phyloP scores from a whole-genome alignment of 2,797 vertebrate genomes.

The Pseudocheirus occidentalis region DNA sequence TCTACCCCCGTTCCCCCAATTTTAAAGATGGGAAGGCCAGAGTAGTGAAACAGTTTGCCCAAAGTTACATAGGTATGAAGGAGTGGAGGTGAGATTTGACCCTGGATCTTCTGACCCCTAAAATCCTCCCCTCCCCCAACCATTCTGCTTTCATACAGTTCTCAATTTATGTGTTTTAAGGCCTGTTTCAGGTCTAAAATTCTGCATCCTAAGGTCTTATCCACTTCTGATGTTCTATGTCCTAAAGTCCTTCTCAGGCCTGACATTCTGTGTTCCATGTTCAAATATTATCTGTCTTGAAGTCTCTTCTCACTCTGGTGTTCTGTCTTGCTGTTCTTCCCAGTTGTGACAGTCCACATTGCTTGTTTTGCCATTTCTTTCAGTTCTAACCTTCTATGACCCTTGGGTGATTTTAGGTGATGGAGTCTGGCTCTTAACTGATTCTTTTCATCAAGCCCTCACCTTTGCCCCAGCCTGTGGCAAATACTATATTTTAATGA shows the following conservation, averaged over 20 bases:
- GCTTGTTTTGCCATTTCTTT: background rate
- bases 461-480: background rate
- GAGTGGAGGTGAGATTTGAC: background rate
- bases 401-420: background rate
- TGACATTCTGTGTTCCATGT: background rate
- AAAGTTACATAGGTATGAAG: background rate
- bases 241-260: background rate
- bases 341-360: background rate
- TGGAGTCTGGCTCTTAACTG: background rate
- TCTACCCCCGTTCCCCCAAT: background rate
- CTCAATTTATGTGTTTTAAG: background rate
- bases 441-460: background rate
- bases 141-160: background rate
- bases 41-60: background rate
- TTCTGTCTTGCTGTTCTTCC: background rate
- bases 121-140: background rate
- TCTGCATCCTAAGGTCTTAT: background rate
- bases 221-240: background rate
- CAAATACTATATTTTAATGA: background rate
- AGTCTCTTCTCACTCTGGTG: background rate
- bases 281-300: background rate
- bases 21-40: background rate
- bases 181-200: background rate
- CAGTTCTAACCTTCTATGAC: background rate
- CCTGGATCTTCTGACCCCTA: background rate